These are phyloP conservation scores for Ametastegia equiseti DNA, from an alignment of 2,888 invertebrate genomes.

Conservation along the genomic window DNA sequence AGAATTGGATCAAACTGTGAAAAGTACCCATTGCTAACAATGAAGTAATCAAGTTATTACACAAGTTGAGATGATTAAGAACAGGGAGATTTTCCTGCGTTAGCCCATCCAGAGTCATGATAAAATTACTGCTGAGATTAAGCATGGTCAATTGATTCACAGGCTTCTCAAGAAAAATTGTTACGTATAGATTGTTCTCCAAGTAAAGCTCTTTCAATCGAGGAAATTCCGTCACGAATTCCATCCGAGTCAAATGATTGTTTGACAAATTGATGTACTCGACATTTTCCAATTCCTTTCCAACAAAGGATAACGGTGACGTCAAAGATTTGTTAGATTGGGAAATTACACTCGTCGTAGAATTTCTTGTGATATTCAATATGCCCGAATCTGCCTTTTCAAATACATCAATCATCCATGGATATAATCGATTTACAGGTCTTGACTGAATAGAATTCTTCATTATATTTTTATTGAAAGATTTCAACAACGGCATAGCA, in stretches of 20 bases:
- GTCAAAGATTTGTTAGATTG: constrained; percentile 10
- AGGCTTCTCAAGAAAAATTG: constrained; percentile 52
- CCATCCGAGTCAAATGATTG: background rate
- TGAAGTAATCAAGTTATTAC: constrained; percentile 56
- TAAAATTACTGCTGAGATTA: constrained; percentile 55
- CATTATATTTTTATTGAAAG: background rate
- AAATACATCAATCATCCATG: constrained; percentile 12
- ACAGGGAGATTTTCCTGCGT: constrained; percentile 54
- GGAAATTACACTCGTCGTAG: background rate
- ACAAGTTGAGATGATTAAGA: constrained; percentile 56
- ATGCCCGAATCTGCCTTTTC: constrained; percentile 8
- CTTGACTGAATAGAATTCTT: background rate
- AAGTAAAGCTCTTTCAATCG: constrained; percentile 31
- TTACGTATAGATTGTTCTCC: constrained; percentile 55
- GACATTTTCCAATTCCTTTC: constrained; percentile 1
- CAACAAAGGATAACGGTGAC: background rate
- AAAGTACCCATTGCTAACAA: constrained; percentile 54
- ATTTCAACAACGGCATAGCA: constrained; percentile 11
- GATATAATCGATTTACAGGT: background rate
- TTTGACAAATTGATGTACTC: constrained; percentile 11
- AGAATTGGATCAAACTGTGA: constrained; percentile 55
- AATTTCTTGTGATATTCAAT: background rate
- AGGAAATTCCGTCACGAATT: constrained; percentile 17
- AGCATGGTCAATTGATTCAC: constrained; percentile 54
- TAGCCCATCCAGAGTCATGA: constrained; percentile 49